These are phyloP conservation scores for Halyomorpha halys DNA, from an alignment of 1,140 invertebrate genomes.

Conservation along the genomic window DNA sequence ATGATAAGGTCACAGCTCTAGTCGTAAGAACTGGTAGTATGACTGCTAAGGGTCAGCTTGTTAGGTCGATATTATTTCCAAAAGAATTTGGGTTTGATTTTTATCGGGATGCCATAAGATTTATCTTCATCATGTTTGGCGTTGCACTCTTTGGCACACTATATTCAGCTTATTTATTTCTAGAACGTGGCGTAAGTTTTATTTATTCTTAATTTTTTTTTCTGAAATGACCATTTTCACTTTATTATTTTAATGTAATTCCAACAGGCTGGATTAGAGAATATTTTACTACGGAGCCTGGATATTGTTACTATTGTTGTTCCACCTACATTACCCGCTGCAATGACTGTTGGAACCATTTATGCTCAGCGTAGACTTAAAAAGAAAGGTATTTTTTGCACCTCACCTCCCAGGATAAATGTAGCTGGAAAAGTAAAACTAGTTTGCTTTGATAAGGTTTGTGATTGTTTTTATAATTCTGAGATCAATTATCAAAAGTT, in stretches of 20 bases:
- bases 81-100: constrained; percentile 83
- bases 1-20: constrained; percentile 56
- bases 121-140: constrained; percentile 48
- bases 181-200: constrained; percentile 41
- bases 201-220: constrained; percentile 18
- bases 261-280: constrained; percentile 35
- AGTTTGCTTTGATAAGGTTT: constrained; percentile 87
- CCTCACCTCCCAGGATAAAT: constrained; percentile 78
- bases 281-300: constrained; percentile 50
- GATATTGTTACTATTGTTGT: constrained; percentile 91
- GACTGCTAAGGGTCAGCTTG: constrained; percentile 78
- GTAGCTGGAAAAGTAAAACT: constrained; percentile 79
- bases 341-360: constrained; percentile 79
- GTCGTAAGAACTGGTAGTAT: constrained; percentile 75
- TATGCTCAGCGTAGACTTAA: constrained; percentile 72
- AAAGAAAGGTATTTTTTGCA: constrained; percentile 73
- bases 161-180: constrained; percentile 46
- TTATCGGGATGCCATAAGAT: constrained; percentile 78
- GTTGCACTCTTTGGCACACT: constrained; percentile 44
- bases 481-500: background rate
- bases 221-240: background rate
- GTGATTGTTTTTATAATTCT: background rate
- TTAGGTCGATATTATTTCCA: constrained; percentile 83
- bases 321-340: constrained; percentile 82
- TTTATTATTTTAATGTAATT: constrained; percentile 15